Evolutionary conservation across 2,888 invertebrate species (phyloP).

Genomic region (Lithophane socia): DNA sequence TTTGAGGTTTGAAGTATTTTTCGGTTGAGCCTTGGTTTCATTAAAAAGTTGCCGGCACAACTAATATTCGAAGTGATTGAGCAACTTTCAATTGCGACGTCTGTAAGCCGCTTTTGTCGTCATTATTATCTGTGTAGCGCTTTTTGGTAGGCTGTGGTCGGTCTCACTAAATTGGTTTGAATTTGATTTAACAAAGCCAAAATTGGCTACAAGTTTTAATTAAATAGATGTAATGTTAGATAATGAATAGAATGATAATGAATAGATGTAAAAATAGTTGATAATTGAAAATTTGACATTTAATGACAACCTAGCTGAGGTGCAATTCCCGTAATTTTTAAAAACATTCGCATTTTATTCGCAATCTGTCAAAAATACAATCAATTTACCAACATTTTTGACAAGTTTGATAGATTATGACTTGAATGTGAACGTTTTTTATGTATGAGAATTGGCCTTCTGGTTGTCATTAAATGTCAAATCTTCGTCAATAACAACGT

Average conservation of each 20-base stretch:
- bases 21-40: slow-evolving; percentile 85
- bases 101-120: slow-evolving; percentile 65
- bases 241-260: no score
- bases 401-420: no score
- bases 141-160: slow-evolving; percentile 11
- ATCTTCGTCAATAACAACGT: neutral
- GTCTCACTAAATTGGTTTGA: neutral
- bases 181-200: slow-evolving; percentile 3
- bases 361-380: no score
- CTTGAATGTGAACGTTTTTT: no score
- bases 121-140: slow-evolving; percentile 41
- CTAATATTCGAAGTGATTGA: slow-evolving; percentile 85
- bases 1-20: slow-evolving; percentile 88
- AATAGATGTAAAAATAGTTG: no score
- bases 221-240: no score
- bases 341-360: no score
- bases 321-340: no score
- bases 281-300: no score
- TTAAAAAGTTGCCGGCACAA: slow-evolving; percentile 82
- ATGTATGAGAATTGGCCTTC: no score
- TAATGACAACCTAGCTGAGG: no score
- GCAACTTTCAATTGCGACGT: slow-evolving; percentile 79
- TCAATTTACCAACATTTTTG: no score
- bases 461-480: neutral
- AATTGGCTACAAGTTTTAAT: neutral